phyloP scores from a whole-genome alignment of 1,140 invertebrate genomes.

The Bilobella aurantiaca region DNA sequence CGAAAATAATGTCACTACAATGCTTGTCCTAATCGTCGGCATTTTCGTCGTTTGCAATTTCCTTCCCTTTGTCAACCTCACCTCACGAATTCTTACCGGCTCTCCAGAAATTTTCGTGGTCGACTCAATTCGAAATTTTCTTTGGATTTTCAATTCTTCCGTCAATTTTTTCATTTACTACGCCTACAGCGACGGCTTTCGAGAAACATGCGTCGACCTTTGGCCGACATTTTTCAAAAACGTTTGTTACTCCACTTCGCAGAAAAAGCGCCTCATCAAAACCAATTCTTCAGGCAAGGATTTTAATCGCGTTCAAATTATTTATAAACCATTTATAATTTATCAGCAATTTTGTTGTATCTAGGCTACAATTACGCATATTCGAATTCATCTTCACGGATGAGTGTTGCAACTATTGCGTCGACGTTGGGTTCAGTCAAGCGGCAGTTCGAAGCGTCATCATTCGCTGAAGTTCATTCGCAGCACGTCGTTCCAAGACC shows the following conservation, averaged over 20 bases:
- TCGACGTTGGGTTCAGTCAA: neutral
- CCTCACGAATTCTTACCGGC: neutral
- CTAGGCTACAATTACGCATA: neutral
- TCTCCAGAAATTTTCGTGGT: neutral
- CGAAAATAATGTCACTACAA: conserved; percentile 15
- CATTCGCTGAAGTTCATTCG: too few relatives aligned
- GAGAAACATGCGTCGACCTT: neutral
- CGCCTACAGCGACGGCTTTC: conserved; percentile 10
- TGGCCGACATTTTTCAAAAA: neutral
- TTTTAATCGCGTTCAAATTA: too few relatives aligned
- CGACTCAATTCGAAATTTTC: conserved; percentile 16
- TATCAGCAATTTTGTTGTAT: neutral
- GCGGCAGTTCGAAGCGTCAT: too few relatives aligned
- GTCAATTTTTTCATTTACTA: conserved; percentile 20
- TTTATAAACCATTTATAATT: too few relatives aligned
- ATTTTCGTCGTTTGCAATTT: conserved; percentile 14
- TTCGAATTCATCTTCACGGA: neutral
- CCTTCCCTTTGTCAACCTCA: neutral
- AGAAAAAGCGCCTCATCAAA: conserved; percentile 3
- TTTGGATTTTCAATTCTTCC: conserved; percentile 14
- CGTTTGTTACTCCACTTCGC: neutral
- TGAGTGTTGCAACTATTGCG: neutral
- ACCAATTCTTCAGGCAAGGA: neutral
- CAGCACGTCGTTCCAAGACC: too few relatives aligned
- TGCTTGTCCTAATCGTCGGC: conserved; percentile 12